A percentile compares a stretch with the other conserved stretches of the same genome.
Evolutionary conservation across 64 coral and sea anemone genomes (phyloP).

Genomic region (Platygyra sinensis): DNA sequence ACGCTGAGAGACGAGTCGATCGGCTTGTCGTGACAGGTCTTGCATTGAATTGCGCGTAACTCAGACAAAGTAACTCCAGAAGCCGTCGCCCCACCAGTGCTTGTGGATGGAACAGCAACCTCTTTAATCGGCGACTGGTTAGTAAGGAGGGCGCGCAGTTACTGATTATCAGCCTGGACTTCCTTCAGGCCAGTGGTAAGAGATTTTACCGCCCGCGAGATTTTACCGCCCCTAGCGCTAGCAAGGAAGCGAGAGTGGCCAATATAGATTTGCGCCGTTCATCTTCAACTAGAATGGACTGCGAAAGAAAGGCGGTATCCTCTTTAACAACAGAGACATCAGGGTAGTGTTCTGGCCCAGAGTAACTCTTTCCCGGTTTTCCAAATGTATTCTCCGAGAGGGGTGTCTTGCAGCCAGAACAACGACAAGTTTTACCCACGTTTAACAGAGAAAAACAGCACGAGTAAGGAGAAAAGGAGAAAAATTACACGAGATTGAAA

Average conservation of each 20-base stretch:
- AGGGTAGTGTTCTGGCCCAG: neutral
- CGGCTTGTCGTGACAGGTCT: neutral
- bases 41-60: slow-evolving; percentile 29
- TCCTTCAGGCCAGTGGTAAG: too few species aligned
- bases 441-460: too few species aligned
- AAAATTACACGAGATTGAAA: neutral
- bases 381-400: slow-evolving; percentile 29
- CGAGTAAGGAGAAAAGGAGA: neutral
- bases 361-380: neutral
- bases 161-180: neutral
- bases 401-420: slow-evolving; percentile 19
- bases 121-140: neutral
- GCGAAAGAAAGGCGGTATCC: neutral
- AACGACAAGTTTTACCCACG: slow-evolving; percentile 41
- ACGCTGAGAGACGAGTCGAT: too few species aligned
- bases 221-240: too few species aligned
- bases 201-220: slow-evolving; percentile 22
- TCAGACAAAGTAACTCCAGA: slow-evolving; percentile 4
- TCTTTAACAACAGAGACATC: slow-evolving; percentile 1
- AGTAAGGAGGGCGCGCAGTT: slow-evolving; percentile 17
- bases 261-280: neutral
- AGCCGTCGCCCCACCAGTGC: neutral
- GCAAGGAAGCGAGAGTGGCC: slow-evolving; percentile 4
- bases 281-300: neutral
- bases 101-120: neutral